Evolutionary conservation across 2,888 invertebrate genomes (phyloP), one percentile per base, ranked within the genome.

Genomic region (Pemphredon lugubris): DNA sequence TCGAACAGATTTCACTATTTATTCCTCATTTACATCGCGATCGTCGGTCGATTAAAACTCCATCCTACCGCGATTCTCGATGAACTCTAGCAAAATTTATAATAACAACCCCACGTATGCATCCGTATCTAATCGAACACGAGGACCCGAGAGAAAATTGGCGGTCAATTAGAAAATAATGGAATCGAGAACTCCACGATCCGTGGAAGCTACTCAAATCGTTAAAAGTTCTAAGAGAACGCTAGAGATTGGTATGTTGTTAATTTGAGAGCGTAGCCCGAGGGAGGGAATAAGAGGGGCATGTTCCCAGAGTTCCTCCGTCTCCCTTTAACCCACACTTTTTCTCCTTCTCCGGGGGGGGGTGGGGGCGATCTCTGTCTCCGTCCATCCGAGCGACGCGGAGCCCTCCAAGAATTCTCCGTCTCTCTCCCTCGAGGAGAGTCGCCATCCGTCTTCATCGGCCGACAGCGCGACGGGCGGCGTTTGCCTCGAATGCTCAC

Each of bases 391-490:
- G 76, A 72, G 66, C 66, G 78, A 65, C 69, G 69, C 79, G 58
- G 76, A 83, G 74, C 81, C 83, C 77, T 77, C 72, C 54, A 77
- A 78, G 85, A 80, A 74, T 83, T 74, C 81, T 83, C 84, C 68
- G 64, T 83, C 86, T 82, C 79, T 77, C 79, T 79, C 70, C 59
- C 69, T 75, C 71, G 72, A 76, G 80, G 83, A 84, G 87, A 84
- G 85, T 85, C 88, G 86, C 89, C 87, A 89, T 90, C 87, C 88
- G 88, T 90, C 89, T 90, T 90, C 89, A 90, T 90, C 89, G 89
- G 89, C 84, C 89, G 89, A 89, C 89, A 89, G 89, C 89, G 82
- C 89, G 87, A 90, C 89, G 89, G 89, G 89, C 89, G 89, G 89
- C 89, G 87, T 89, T 89, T 89, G 89, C 89, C 87, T 89, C 89